Evolutionary conservation across 1,140 invertebrate genomes (phyloP).

Genomic region (Cydia strobilella): DNA sequence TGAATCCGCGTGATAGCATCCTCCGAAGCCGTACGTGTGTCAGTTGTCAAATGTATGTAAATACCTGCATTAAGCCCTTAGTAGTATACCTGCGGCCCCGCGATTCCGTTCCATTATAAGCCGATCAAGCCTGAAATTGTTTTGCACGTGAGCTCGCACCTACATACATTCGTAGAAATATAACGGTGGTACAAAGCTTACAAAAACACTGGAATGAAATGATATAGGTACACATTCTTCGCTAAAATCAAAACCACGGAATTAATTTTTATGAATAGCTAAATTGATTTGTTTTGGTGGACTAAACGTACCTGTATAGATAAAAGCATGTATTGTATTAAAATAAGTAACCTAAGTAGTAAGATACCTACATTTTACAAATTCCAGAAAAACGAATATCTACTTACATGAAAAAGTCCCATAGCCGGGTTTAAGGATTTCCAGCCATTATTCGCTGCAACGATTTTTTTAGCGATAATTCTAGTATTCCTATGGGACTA

Average conservation of each 20-base stretch:
- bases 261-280: too few species aligned
- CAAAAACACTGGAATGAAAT: not conserved
- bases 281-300: too few species aligned
- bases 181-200: not conserved
- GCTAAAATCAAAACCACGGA: not conserved
- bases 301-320: too few species aligned
- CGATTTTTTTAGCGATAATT: too few species aligned
- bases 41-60: conserved; percentile 29
- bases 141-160: conserved; percentile 28
- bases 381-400: too few species aligned
- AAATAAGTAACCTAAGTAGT: too few species aligned
- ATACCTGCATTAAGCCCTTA: conserved; percentile 9
- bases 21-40: not conserved
- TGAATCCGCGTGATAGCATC: not conserved
- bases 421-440: too few species aligned
- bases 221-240: not conserved
- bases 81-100: conserved; percentile 10
- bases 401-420: too few species aligned
- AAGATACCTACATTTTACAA: too few species aligned
- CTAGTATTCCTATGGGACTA: too few species aligned
- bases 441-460: too few species aligned
- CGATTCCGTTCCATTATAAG: conserved; percentile 18
- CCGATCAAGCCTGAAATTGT: conserved; percentile 32
- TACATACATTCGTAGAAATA: conserved; percentile 2
- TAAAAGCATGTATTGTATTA: too few species aligned